Base-by-base conservation (phyloP, 2,888 invertebrate species). In the Acanthosepion pharaonis region DNA sequence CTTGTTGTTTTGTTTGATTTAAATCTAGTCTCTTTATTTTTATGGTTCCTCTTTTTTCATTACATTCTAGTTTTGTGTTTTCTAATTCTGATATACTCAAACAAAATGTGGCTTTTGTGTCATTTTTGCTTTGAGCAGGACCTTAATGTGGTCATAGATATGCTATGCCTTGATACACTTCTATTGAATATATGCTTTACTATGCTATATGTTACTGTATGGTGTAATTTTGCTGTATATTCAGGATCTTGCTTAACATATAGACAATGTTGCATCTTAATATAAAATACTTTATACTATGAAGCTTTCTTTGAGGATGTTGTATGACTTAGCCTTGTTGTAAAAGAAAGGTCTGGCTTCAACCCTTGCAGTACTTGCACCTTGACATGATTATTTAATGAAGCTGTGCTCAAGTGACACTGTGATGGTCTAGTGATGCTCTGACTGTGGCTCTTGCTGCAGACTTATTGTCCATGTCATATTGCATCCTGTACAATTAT, bases 1-100 rank as follows among this genome's bases (percentile, higher is more conserved):
- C 78, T 78, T 78, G 78, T n/a, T 78, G 78, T 78, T 8, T 78
- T 78, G 78, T 78, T 78, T n/a, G 33, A 78, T 78, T 78, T 78
- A n/a, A 78, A 78, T n/a, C 78, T 78, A 78, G 78, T 78, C 78
- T n/a, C 78, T 78, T 78, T 78, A 78, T 78, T 78, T 78, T 78
- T 18, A 78, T 78, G 78, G 78, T 78, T 78, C 78, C 5, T 78
- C 28, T 78, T 33, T 78, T 78, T 78, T 78, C 78, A 78, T 78
- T n/a, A 78, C 0, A 78, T 78, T 78, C 78, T 78, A 78, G 78
- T 78, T n/a, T 78, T 33, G n/a, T n/a, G n/a, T 78, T n/a, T 78
- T 78, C 78, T n/a, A n/a, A 78, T 78, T 78, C 78, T 78, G 78
- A n/a, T 78, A 78, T 78, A 78, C 78, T 78, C 78, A 78, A 78